Percentiles rank a stretch among this genome's conserved stretches.
Evolutionary conservation across 2,797 vertebrate species (phyloP).

Genomic region (Hylomyscus alleni): DNA sequence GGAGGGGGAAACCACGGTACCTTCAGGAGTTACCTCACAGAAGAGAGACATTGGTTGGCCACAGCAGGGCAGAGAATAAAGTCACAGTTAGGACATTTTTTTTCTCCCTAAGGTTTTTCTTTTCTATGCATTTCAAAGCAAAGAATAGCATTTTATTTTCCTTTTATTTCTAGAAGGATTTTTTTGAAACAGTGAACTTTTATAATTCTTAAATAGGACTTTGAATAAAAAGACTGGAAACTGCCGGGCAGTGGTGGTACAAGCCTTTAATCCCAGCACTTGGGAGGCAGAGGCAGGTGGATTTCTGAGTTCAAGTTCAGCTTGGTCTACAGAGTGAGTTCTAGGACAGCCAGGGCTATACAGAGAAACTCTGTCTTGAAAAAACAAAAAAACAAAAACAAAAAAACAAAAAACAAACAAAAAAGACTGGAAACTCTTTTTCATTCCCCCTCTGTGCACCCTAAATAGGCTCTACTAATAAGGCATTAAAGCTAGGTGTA

Average conservation of each 20-base stretch:
- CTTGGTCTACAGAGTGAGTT: too few species aligned
- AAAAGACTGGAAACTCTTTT: neutral
- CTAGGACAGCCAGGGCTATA: too few species aligned
- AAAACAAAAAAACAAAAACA: too few species aligned
- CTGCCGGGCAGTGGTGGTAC: neutral
- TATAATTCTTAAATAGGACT: slow-evolving; percentile 27
- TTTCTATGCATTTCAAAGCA: slow-evolving; percentile 12
- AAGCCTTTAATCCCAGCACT: too few species aligned
- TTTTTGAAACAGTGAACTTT: slow-evolving; percentile 11
- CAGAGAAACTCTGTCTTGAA: too few species aligned
- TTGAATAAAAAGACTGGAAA: neutral
- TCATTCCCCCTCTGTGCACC: neutral
- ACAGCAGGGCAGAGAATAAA: slow-evolving; percentile 49
- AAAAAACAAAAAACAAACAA: too few species aligned
- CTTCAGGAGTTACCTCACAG: slow-evolving; percentile 43
- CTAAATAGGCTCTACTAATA: neutral
- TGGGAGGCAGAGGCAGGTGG: too few species aligned
- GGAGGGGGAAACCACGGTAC: slow-evolving; percentile 69
- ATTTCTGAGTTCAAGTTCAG: too few species aligned
- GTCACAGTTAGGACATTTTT: slow-evolving; percentile 52
- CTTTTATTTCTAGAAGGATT: slow-evolving; percentile 29
- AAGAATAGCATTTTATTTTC: slow-evolving; percentile 2
- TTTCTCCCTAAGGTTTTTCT: neutral
- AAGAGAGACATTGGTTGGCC: slow-evolving; percentile 75
- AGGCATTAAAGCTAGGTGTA: neutral